These are phyloP conservation scores for Bombus terrestris DNA, from an alignment of 1,140 invertebrate species.

Conservation along the genomic window DNA sequence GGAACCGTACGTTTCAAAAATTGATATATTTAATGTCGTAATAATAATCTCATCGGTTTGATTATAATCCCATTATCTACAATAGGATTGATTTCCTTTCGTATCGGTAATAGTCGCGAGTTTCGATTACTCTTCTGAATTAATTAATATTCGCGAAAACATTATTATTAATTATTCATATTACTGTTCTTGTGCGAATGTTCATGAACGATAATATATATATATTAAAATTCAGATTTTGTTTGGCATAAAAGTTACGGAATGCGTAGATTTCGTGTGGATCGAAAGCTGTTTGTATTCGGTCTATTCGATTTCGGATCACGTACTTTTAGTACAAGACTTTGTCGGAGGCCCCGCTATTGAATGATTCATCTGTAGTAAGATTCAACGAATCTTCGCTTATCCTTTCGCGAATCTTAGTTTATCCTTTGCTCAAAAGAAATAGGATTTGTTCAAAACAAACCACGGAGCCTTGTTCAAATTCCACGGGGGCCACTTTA, in stretches of 20 bases:
- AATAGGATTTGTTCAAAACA: conserved; percentile 12
- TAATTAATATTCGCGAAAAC: no score
- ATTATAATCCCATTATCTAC: no score
- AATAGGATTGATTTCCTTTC: no score
- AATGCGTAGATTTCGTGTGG: background rate
- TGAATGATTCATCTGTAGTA: conserved; percentile 27
- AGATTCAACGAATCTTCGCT: conserved; percentile 13
- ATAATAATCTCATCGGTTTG: no score
- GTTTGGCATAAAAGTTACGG: background rate
- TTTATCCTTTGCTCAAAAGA: background rate
- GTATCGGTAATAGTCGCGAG: no score
- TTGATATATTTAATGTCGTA: no score
- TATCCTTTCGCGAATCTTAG: background rate
- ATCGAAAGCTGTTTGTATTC: background rate
- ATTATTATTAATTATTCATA: no score
- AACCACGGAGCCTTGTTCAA: background rate
- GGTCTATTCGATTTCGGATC: background rate
- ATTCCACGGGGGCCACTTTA: background rate
- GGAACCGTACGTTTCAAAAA: no score
- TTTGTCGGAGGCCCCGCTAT: background rate
- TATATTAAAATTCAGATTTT: no score
- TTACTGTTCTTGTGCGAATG: no score
- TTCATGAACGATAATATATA: no score
- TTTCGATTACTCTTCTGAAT: no score
- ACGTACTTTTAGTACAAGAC: conserved; percentile 25